Percentiles rank a stretch among this genome's conserved stretches.
Conservation (phyloP, 2,888 invertebrate genomes). For the Gryllus longicercus region DNA sequence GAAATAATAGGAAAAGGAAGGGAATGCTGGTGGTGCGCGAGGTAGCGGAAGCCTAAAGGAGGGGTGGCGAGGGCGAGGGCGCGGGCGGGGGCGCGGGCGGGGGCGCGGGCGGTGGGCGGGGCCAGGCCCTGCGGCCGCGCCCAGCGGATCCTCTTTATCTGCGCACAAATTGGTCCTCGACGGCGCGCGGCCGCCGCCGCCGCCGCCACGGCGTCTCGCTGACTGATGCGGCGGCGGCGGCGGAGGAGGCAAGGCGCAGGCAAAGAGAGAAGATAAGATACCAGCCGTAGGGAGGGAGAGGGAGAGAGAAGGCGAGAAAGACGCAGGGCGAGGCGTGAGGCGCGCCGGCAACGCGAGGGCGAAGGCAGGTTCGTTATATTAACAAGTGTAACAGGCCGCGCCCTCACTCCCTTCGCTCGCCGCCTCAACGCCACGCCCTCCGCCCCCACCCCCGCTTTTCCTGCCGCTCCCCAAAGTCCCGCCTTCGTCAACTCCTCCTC, state of each 20-base stretch:
- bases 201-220: not conserved
- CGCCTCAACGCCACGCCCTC: not conserved
- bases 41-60: not conserved
- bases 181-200: not conserved
- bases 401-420: constrained; percentile 19
- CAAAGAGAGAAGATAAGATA: not conserved
- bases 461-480: not conserved
- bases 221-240: not conserved
- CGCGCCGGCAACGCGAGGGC: not conserved
- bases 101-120: not conserved
- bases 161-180: constrained; percentile 11
- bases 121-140: not conserved
- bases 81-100: not conserved
- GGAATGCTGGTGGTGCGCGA: too few species aligned
- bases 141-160: constrained; percentile 2
- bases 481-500: not conserved
- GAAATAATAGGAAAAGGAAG: too few species aligned
- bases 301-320: constrained; percentile 23
- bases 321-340: not conserved
- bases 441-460: not conserved
- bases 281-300: not conserved
- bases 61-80: not conserved
- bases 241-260: constrained; percentile 21
- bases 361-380: constrained; percentile 7
- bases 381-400: not conserved